Evolutionary conservation across 2,888 invertebrate species (phyloP).

Genomic region (Lithophane ornitopus): DNA sequence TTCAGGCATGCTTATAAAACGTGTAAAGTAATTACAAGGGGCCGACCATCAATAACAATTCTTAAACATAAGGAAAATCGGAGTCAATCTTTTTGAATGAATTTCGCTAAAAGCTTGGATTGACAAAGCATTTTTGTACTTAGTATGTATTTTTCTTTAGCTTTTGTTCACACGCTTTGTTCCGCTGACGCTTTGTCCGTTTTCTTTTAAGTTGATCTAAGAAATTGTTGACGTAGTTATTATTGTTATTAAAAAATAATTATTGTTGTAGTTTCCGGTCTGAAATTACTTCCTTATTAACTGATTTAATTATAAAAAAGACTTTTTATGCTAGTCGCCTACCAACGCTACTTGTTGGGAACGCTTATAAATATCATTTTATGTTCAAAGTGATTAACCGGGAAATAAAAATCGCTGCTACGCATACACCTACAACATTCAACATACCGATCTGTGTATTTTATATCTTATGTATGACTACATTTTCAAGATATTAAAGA

Average conservation of each 20-base stretch:
- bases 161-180: slow-evolving; percentile 78
- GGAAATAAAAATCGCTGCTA: slow-evolving; percentile 48
- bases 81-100: slow-evolving; percentile 63
- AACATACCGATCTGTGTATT: slow-evolving; percentile 49
- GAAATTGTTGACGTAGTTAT: slow-evolving; percentile 71
- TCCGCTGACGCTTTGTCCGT: slow-evolving; percentile 72
- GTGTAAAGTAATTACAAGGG: slow-evolving; percentile 40
- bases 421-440: slow-evolving; percentile 33
- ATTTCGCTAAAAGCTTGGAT: slow-evolving; percentile 68
- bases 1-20: slow-evolving; percentile 8
- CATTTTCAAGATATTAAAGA: slow-evolving; percentile 63
- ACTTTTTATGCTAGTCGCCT: slow-evolving; percentile 6
- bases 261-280: slow-evolving; percentile 55
- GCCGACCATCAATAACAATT: slow-evolving; percentile 36
- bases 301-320: slow-evolving; percentile 24
- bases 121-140: slow-evolving; percentile 70
- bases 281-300: slow-evolving; percentile 38
- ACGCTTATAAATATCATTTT: slow-evolving; percentile 37
- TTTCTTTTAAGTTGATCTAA: slow-evolving; percentile 74
- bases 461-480: slow-evolving; percentile 48
- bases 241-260: slow-evolving; percentile 67
- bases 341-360: slow-evolving; percentile 1
- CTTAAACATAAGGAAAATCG: slow-evolving; percentile 53
- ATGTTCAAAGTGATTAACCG: slow-evolving; percentile 42
- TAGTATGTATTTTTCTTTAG: slow-evolving; percentile 71